phyloP scores from a whole-genome alignment of 2,113 vertebrate species.

The Rhea pennata region DNA sequence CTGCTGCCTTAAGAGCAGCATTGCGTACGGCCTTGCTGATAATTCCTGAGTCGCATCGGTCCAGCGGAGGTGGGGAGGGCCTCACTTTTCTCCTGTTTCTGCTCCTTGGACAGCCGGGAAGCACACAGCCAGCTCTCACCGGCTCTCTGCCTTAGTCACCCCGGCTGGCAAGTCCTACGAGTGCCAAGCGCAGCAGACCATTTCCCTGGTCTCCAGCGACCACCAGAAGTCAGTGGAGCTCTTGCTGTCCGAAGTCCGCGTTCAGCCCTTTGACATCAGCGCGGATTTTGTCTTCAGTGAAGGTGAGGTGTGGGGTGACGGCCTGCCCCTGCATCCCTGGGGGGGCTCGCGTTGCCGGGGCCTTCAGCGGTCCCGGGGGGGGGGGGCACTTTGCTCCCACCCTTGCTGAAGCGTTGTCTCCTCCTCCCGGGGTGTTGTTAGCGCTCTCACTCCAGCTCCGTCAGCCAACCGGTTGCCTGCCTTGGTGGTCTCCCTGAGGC shows the following conservation, averaged over 20 bases:
- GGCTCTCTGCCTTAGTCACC: constrained; percentile 90
- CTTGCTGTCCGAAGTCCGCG: constrained; percentile 88
- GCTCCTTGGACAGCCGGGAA: constrained; percentile 83
- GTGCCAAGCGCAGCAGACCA: constrained; percentile 90
- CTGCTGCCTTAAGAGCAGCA: neutral
- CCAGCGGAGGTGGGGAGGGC: accelerated
- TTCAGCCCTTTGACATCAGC: constrained; percentile 96
- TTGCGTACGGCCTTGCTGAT: accelerated
- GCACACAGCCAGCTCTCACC: constrained; percentile 90
- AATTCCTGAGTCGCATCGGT: accelerated
- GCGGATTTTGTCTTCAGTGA: constrained; percentile 96
- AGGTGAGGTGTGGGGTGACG: constrained; percentile 75
- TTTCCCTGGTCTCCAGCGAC: constrained; percentile 91
- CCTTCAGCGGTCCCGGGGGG: neutral
- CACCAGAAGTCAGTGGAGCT: constrained; percentile 91
- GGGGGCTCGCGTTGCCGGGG: accelerated
- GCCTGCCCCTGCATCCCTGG: accelerated
- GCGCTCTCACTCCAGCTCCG: neutral
- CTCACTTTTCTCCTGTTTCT: constrained; percentile 8
- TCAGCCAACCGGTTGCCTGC: neutral
- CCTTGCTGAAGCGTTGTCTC: neutral
- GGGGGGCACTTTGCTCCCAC: neutral
- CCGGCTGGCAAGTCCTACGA: constrained; percentile 89
- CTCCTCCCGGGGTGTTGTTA: neutral
- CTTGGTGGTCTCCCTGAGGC: neutral